These are phyloP conservation scores for Schizotus pectinicornis DNA, from an alignment of 2,888 invertebrate species.

Conservation along the genomic window DNA sequence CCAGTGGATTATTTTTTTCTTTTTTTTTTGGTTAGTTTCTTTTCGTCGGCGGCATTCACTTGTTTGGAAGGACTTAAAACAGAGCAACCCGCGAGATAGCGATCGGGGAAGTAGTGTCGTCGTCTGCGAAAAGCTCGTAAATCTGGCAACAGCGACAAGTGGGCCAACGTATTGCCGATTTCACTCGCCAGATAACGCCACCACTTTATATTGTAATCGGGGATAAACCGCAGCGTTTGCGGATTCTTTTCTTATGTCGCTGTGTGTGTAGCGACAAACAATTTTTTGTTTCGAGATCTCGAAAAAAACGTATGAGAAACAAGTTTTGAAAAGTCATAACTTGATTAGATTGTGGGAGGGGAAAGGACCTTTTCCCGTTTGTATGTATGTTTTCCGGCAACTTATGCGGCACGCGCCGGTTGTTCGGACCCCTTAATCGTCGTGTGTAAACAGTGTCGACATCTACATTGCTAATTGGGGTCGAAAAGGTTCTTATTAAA, in stretches of 20 bases:
- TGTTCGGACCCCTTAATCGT: background rate
- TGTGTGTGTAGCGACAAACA: constrained; percentile 8
- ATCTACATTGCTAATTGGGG: constrained; percentile 26
- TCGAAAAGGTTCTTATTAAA: constrained; percentile 13
- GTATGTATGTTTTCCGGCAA: no score
- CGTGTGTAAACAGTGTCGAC: constrained; percentile 14
- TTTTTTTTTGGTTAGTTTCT: no score
- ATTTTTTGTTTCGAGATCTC: background rate
- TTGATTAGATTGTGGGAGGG: no score
- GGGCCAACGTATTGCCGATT: constrained; percentile 52
- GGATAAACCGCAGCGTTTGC: constrained; percentile 5
- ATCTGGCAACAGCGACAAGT: constrained; percentile 52
- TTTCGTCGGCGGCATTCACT: no score
- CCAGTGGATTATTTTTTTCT: no score
- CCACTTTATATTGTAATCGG: constrained; percentile 52
- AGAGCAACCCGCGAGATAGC: no score
- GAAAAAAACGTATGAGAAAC: background rate
- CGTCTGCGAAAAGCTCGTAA: constrained; percentile 45
- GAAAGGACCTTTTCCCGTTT: no score
- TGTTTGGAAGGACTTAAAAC: no score
- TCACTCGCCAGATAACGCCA: constrained; percentile 51
- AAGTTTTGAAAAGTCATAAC: no score
- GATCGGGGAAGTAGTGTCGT: no score
- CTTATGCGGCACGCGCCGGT: constrained; percentile 16
- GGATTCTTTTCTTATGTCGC: background rate